Percentiles rank a stretch among this genome's conserved stretches.
Evolutionary conservation across 2,113 vertebrate genomes (phyloP).

Genomic region (Poeciliopsis prolifica): DNA sequence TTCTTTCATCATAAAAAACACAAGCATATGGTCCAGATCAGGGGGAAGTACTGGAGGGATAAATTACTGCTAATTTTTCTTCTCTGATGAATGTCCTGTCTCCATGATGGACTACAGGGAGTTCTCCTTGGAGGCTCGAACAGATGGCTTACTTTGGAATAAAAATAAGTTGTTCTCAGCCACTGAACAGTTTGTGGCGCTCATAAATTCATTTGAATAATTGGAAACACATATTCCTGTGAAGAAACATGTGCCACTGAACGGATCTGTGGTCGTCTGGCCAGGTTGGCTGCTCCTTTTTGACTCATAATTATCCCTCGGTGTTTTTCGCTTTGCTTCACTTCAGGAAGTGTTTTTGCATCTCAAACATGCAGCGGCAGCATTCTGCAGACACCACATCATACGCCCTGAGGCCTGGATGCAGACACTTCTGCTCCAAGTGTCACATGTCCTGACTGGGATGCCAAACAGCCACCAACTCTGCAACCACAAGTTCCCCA

Average conservation of each 20-base stretch:
- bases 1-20: neutral
- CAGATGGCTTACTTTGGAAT: slow-evolving; percentile 7
- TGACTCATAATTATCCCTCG: slow-evolving; percentile 35
- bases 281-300: slow-evolving; percentile 32
- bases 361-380: neutral
- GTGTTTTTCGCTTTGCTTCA: slow-evolving; percentile 7
- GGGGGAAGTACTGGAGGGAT: slow-evolving; percentile 1
- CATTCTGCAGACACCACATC: slow-evolving; percentile 54
- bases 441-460: slow-evolving; percentile 18
- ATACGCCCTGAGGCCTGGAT: slow-evolving; percentile 48
- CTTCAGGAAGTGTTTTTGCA: slow-evolving; percentile 44
- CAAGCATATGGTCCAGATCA: slow-evolving; percentile 7
- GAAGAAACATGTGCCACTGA: slow-evolving; percentile 28
- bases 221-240: slow-evolving; percentile 28
- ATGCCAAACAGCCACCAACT: slow-evolving; percentile 25
- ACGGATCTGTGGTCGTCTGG: slow-evolving; percentile 51
- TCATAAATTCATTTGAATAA: slow-evolving; percentile 21
- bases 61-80: slow-evolving; percentile 9
- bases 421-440: slow-evolving; percentile 26
- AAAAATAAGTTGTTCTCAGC: slow-evolving; percentile 13
- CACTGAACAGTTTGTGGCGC: neutral
- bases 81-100: slow-evolving; percentile 8
- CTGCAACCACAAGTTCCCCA: neutral
- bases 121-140: slow-evolving; percentile 26
- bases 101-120: slow-evolving; percentile 1